phyloP scores from a whole-genome alignment of 2,113 vertebrate species.

The Stomatorhinus ivindoensis region DNA sequence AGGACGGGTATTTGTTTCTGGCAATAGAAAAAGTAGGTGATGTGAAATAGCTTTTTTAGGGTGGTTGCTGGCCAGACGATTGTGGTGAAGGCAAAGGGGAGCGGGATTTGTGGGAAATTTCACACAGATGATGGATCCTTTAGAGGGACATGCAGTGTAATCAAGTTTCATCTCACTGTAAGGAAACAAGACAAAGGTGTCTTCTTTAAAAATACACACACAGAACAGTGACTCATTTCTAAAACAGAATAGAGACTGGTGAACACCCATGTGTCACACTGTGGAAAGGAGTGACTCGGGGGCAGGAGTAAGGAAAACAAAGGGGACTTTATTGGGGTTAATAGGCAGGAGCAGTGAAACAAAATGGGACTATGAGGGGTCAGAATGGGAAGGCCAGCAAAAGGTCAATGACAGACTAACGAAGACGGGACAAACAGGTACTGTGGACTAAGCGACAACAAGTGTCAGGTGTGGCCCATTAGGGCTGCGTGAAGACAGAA shows the following conservation, averaged over 20 bases:
- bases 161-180: neutral
- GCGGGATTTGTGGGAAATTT: neutral
- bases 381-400: neutral
- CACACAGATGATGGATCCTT: neutral
- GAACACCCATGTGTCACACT: neutral
- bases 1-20: neutral
- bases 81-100: neutral
- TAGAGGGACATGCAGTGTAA: neutral
- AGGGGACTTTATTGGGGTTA: neutral
- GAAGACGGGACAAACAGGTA: neutral
- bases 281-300: neutral
- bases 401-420: neutral
- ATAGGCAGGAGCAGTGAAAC: neutral
- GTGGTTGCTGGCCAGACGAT: neutral
- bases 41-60: neutral
- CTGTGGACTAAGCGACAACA: neutral
- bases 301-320: neutral
- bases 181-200: neutral
- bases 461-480: neutral
- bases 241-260: neutral
- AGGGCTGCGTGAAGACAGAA: neutral
- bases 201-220: neutral
- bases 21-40: neutral
- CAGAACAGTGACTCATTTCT: neutral
- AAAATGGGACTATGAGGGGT: neutral